Percentiles rank a stretch among this genome's conserved stretches.
Evolutionary conservation across 2,797 vertebrate genomes (phyloP).

Genomic region (Poeciliopsis turneri): DNA sequence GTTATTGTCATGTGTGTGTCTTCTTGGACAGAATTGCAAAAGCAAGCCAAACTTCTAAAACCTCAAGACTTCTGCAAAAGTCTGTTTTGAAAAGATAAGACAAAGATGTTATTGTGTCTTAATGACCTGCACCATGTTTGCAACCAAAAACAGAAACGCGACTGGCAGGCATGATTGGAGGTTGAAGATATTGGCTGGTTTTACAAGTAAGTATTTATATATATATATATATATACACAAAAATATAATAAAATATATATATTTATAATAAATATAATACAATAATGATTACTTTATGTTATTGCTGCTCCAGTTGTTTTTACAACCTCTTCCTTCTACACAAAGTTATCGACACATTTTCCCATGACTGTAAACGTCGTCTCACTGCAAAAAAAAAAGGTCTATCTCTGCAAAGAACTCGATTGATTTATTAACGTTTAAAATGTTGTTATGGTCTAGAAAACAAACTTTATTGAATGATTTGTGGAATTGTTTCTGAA

Average conservation of each 20-base stretch:
- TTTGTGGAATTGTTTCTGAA: background rate
- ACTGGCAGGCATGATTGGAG: background rate
- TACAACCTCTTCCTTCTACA: background rate
- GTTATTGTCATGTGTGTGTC: background rate
- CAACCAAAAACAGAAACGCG: background rate
- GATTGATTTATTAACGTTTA: background rate
- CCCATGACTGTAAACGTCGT: background rate
- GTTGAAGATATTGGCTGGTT: background rate
- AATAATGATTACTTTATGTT: too few relatives aligned
- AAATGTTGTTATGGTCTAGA: background rate
- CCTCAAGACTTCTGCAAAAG: background rate
- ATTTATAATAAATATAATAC: too few relatives aligned
- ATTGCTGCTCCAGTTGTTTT: background rate
- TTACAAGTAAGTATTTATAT: too few relatives aligned
- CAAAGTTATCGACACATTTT: background rate
- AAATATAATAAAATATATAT: too few relatives aligned
- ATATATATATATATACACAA: too few relatives aligned
- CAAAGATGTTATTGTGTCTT: background rate
- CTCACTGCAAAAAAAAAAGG: background rate
- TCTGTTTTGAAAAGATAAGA: background rate
- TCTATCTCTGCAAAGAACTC: background rate
- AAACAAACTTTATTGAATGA: background rate
- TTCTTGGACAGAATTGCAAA: background rate
- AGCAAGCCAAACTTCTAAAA: background rate
- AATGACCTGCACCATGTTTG: background rate